Evolutionary conservation across 2,113 vertebrate genomes (phyloP), one percentile per base, ranked within the genome.

Genomic region (Acrocephalus arundinaceus): DNA sequence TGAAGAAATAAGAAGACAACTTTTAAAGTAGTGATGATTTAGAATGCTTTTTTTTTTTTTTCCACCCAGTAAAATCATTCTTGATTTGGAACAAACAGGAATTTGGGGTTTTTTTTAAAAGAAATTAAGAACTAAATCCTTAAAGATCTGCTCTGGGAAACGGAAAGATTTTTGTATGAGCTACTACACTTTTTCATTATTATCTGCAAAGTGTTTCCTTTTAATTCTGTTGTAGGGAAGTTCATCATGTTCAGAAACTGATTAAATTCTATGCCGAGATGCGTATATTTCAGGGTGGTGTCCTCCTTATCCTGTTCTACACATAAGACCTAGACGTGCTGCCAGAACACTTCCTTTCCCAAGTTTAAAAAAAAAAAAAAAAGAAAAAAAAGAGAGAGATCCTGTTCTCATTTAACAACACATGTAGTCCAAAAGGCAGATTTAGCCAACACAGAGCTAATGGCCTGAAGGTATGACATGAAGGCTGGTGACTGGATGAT

Each of bases 171-270:
- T 97, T 95, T 95, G 67, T 90, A 77, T 92, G 86, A 96, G 77
- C 68, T 88, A 41, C 79, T 89, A 54, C 55, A 90, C 41, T 94
- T 97, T 96, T 91, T 93, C 67, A 45, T 87, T 88, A 92, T 97
- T 97, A 97, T 98, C 96, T 97, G 68, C 97, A 98, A 98, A 98
- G 95, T 98, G 97, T 98, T 98, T 98, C 97, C 97, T 97, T 94
- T 97, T 87, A 79, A 83, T 94, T 93, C 82, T 96, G 87, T 81
- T 81, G 93, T 91, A 68, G 83, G 97, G 97, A 98, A 98, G 97
- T 97, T 95, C 94, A 96, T 48, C 87, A 37, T 96, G 93, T 92
- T 97, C 84, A 92, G 94, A 96, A 97, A 93, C 96, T 96, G 91
- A 97, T 97, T 96, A 96, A 96, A 97, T 96, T 92, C 89, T 85